Conservation (phyloP, 53 echinoderm and acorn worm genomes). For the Holothuria scabra region DNA sequence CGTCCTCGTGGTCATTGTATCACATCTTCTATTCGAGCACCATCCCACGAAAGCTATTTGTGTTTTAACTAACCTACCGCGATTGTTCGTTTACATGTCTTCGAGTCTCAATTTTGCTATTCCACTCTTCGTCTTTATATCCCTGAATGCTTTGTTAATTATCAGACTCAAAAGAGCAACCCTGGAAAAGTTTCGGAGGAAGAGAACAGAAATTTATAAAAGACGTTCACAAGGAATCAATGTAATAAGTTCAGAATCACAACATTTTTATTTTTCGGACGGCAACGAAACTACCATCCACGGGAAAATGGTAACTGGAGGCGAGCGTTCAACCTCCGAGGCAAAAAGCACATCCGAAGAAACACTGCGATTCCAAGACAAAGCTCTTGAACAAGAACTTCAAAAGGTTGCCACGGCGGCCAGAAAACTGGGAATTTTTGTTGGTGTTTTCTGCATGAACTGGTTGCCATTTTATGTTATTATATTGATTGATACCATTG, state of each 20-base stretch:
- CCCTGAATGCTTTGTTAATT: background rate
- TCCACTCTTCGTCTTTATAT: background rate
- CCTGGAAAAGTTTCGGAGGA: background rate
- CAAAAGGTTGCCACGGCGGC: background rate
- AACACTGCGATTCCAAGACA: no score
- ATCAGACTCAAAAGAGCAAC: background rate
- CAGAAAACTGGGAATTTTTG: background rate
- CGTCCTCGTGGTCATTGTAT: background rate
- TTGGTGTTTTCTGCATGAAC: background rate
- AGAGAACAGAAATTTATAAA: background rate
- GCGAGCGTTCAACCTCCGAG: no score
- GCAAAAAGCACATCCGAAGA: no score
- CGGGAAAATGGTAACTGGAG: no score
- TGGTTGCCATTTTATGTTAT: slow-evolving; percentile 31
- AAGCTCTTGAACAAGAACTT: no score
- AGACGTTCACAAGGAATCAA: no score
- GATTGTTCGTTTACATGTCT: background rate
- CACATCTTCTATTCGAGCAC: background rate
- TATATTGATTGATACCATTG: background rate
- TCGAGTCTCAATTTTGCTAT: background rate
- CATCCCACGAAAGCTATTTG: background rate
- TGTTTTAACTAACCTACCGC: background rate
- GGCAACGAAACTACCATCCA: no score
- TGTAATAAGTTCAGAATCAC: no score
- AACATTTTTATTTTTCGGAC: no score